Base-by-base conservation (phyloP, 1,140 invertebrate species). In the Globodera ellingtonae region DNA sequence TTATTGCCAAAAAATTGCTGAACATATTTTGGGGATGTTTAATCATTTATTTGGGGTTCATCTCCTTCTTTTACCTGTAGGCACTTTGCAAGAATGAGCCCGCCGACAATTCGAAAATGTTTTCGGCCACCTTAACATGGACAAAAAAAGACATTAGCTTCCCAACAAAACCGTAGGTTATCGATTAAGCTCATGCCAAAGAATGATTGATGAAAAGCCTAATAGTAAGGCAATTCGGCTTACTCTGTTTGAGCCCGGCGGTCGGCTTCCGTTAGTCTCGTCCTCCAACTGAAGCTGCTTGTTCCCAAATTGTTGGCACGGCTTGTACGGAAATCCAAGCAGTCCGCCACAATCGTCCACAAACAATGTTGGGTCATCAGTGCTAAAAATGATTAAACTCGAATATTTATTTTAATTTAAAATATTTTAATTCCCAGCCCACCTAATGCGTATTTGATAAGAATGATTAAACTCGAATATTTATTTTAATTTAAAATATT, bases 91-190 rank as follows among this genome's bases (percentile, higher is more conserved):
- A 65, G 78, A 84, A 89, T 47, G 78, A 78, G 62, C 84, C 84
- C 35, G 81, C 87, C n/a, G 86, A 80, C 13, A 89, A n/a, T 74
- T 89, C 81, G 69, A 84, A 89, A 44, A 82, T 79, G 52, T 82
- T 85, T 44, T 85, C 84, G 35, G 65, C 72, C n/a, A 86, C 75
- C 86, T 89, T 50, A 59, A 77, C 74, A 52, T n/a, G 66, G 52
- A n/a, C 35, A 59, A 76, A 78, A n/a, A 83, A 59, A 21, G 59
- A 21, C 59, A 3, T 21, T 21, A 21, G 24, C 24, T 24, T 24
- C 24, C 0, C 24, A 24, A 24, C 24, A 24, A 24, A 24, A 24
- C 24, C 1, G 24, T 24, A 1, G 24, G 24, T 24, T 24, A 24
- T 24, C 24, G 24, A 24, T 24, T 24, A 24, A 24, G 24, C 24